A percentile compares a stretch with the other conserved stretches of the same genome.
Conservation (phyloP, 2,113 vertebrate genomes). For the Brachypteracias leptosomus region DNA sequence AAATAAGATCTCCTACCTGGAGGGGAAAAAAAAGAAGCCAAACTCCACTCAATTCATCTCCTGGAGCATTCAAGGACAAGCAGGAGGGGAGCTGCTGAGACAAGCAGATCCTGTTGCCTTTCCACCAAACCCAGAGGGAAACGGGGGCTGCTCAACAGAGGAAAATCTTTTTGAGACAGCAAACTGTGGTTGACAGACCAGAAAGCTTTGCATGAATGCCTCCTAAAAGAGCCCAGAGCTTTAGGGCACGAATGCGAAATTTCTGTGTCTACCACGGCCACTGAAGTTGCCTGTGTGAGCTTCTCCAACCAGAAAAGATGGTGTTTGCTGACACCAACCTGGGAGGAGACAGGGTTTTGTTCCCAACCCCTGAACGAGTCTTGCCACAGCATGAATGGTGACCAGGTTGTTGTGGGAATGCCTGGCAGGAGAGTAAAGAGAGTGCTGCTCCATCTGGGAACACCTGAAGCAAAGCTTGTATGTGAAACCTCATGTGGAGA, state of each 20-base stretch:
- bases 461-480: neutral
- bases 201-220: constrained; percentile 42
- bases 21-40: neutral
- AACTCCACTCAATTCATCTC: neutral
- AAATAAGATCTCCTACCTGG: neutral
- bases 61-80: neutral
- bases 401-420: neutral
- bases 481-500: neutral
- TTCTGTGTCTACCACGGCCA: neutral
- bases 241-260: constrained; percentile 2
- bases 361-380: neutral
- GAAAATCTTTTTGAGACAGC: neutral
- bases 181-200: constrained; percentile 3
- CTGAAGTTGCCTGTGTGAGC: neutral
- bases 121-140: constrained; percentile 19
- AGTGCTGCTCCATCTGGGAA: neutral
- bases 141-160: neutral
- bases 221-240: neutral
- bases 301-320: neutral
- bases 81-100: neutral
- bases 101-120: constrained; percentile 35
- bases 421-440: neutral
- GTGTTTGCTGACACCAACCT: neutral
- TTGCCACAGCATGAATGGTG: neutral
- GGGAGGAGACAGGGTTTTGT: neutral